These are phyloP conservation scores for Uloborus plumipes DNA, from an alignment of 2,888 invertebrate species.

Conservation along the genomic window DNA sequence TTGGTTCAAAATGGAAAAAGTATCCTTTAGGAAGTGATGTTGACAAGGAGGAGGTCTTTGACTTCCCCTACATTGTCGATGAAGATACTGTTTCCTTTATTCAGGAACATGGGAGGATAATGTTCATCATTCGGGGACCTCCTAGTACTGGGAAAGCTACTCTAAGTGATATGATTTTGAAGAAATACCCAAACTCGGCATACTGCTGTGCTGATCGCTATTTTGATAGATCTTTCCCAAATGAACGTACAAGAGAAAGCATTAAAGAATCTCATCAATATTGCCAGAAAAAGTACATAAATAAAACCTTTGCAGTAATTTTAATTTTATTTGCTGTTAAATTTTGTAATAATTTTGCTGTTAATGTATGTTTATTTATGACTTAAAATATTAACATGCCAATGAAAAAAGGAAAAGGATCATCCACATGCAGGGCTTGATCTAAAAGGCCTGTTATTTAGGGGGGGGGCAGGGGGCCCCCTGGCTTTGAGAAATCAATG, in stretches of 20 bases:
- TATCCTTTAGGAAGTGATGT: slow-evolving; percentile 41
- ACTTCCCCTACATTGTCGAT: slow-evolving; percentile 32
- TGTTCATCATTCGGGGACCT: slow-evolving; percentile 60
- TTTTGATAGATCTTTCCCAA: slow-evolving; percentile 39
- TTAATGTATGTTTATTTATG: too few species aligned
- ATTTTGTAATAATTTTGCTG: too few species aligned
- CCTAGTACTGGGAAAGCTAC: slow-evolving; percentile 44
- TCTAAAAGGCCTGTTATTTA: too few species aligned
- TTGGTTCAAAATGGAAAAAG: slow-evolving; percentile 20
- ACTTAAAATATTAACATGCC: too few species aligned
- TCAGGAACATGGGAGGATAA: slow-evolving; percentile 30
- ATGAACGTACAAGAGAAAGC: slow-evolving; percentile 18
- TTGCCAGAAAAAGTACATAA: slow-evolving; percentile 38
- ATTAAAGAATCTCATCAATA: slow-evolving; percentile 37
- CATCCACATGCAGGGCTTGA: too few species aligned
- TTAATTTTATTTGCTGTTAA: neutral
- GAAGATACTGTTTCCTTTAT: slow-evolving; percentile 44
- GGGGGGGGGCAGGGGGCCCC: too few species aligned
- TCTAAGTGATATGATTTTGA: slow-evolving; percentile 45
- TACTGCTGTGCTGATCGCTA: slow-evolving; percentile 56
- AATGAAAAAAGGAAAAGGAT: too few species aligned
- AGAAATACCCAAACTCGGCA: slow-evolving; percentile 23
- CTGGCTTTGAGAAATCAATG: too few species aligned
- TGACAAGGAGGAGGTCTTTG: slow-evolving; percentile 43
- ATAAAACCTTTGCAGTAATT: neutral